phyloP scores from a whole-genome alignment of 1,140 invertebrate species.

The Pseudomyrmex gracilis region DNA sequence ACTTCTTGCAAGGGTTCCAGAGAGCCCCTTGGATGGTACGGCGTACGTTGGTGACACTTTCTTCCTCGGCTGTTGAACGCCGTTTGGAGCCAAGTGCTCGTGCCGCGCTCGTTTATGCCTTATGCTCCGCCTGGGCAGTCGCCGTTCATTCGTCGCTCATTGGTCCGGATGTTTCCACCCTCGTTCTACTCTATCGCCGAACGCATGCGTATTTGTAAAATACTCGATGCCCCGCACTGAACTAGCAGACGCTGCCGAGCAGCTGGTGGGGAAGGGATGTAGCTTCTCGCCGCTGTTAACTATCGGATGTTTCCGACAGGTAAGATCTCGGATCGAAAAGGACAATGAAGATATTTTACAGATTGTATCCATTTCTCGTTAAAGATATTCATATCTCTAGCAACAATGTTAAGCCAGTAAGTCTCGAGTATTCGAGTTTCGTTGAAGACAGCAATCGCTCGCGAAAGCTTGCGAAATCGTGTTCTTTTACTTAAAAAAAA shows the following conservation, averaged over 20 bases:
- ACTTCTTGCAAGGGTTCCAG: background rate
- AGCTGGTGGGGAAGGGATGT: constrained; percentile 49
- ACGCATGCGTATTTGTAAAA: constrained; percentile 62
- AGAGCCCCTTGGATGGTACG: constrained; percentile 2
- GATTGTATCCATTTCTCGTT: too few relatives aligned
- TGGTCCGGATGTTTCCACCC: constrained; percentile 61
- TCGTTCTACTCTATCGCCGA: constrained; percentile 24
- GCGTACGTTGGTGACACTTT: constrained; percentile 16
- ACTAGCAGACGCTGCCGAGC: constrained; percentile 58
- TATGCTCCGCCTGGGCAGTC: constrained; percentile 76
- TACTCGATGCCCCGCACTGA: constrained; percentile 57
- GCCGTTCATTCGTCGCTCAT: constrained; percentile 32
- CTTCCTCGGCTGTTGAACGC: constrained; percentile 79
- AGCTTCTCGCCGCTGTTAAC: background rate
- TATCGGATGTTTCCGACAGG: background rate
- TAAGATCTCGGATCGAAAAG: background rate
- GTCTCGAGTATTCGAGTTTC: background rate
- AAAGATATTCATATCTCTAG: background rate
- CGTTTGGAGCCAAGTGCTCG: constrained; percentile 77
- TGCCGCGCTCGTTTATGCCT: constrained; percentile 73
- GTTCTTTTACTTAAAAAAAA: background rate
- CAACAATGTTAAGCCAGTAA: background rate
- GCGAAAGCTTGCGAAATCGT: background rate
- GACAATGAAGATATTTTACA: background rate
- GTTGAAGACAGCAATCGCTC: too few relatives aligned